These are phyloP conservation scores for Orchestia grillus DNA, from an alignment of 1,140 invertebrate species.

Conservation along the genomic window DNA sequence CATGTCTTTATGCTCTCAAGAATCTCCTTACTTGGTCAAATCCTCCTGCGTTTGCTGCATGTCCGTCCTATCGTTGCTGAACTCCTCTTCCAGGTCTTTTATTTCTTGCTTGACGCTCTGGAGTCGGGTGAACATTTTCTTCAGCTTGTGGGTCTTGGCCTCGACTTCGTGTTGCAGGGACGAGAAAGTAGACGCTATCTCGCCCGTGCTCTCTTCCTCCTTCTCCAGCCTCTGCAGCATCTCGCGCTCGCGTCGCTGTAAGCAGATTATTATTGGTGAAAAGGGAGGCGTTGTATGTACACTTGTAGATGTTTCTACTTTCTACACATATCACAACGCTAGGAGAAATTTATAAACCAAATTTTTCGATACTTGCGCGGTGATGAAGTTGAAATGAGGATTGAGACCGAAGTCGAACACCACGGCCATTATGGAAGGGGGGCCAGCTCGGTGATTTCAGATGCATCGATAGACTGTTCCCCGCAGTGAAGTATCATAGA, in stretches of 20 bases:
- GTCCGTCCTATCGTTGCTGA: conserved; percentile 83
- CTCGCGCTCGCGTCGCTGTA: conserved; percentile 79
- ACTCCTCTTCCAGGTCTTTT: conserved; percentile 85
- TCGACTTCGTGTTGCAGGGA: conserved; percentile 93
- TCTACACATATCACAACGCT: not conserved
- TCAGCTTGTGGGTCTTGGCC: conserved; percentile 89
- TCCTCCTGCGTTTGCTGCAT: conserved; percentile 85
- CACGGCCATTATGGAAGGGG: too few relatives aligned
- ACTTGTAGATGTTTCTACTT: not conserved
- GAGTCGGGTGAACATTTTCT: conserved; percentile 79
- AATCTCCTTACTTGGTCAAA: conserved; percentile 76
- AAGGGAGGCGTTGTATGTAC: not conserved
- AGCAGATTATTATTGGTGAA: conserved; percentile 44
- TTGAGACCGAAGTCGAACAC: too few relatives aligned
- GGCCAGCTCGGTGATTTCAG: too few relatives aligned
- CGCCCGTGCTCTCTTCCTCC: conserved; percentile 89
- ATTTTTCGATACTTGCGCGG: too few relatives aligned
- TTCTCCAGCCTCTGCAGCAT: conserved; percentile 88
- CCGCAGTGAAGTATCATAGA: too few relatives aligned
- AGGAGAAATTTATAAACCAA: not conserved
- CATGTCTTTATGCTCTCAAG: not conserved
- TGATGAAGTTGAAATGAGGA: too few relatives aligned
- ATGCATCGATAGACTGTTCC: too few relatives aligned
- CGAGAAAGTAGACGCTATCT: conserved; percentile 86
- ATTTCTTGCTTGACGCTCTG: conserved; percentile 79